Evolutionary conservation across 2,113 vertebrate genomes (phyloP), one percentile per base, ranked within the genome.

Genomic region (Chelonoidis abingdonii): DNA sequence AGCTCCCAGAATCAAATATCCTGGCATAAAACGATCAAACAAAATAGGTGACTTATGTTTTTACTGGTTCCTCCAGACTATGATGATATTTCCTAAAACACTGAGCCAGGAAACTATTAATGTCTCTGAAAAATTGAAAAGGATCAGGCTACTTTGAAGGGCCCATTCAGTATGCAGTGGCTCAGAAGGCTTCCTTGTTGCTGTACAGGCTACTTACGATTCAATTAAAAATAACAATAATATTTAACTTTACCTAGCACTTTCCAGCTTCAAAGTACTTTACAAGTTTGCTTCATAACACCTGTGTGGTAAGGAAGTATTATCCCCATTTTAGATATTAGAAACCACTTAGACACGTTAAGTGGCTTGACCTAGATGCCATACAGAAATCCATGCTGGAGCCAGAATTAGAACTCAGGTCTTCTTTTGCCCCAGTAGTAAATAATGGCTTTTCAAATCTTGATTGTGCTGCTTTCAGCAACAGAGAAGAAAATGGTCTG

Each of bases 31-130:
- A 87, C 88, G 93, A 96, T 93, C 94, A 97, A 97, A 98, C 97
- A 97, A 97, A 98, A 98, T 95, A 98, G 95, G 97, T 97, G 97
- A 98, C 96, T 98, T 98, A 97, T 98, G 96, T 98, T 98, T 98
- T 98, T 98, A 98, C 97, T 98, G 98, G 98, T 98, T 98, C 98
- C 97, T 97, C 96, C 90, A 98, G 97, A 98, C 97, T 94, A 97
- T 98, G 98, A 98, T 29, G 94, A 97, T 98, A 98, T 98, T 98
- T 98, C 98, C 98, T 98, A 97, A 97, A 96, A 97, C 90, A 93
- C 75, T 86, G 88, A 97, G 98, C 97, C 98, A 98, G 98, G 98
- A 98, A 98, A 98, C 97, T 98, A 96, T 98, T 98, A 98, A 98
- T 89, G 96, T 96, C 94, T 97, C 89, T 95, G 95, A 98, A 97